Evolutionary conservation across 2,113 vertebrate species (phyloP).

Genomic region (Limanda limanda): DNA sequence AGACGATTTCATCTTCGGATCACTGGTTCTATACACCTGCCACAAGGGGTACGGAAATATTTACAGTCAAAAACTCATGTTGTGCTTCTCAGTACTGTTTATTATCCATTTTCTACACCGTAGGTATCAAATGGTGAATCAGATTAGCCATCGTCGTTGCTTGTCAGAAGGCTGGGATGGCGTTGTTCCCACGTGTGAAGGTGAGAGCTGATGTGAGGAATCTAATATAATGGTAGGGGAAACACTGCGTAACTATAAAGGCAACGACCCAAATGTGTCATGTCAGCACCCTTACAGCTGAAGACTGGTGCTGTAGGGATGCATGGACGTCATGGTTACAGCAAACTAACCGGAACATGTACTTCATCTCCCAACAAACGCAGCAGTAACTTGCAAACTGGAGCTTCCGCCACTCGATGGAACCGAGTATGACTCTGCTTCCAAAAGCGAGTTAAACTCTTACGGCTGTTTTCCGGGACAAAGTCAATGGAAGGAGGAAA

Average conservation of each 20-base stretch:
- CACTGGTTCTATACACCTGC: conserved; percentile 82
- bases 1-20: conserved; percentile 88
- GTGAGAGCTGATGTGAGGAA: conserved; percentile 43
- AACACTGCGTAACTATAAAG: too few species aligned
- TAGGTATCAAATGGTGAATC: conserved; percentile 79
- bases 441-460: conserved; percentile 20
- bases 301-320: not conserved
- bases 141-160: conserved; percentile 58
- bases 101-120: too few species aligned
- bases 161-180: conserved; percentile 79
- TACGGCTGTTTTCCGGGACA: too few species aligned
- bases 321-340: not conserved
- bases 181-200: conserved; percentile 77
- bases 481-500: not conserved
- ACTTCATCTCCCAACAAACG: not conserved
- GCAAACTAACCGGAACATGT: not conserved
- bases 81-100: too few species aligned
- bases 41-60: conserved; percentile 73
- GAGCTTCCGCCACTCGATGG: accelerated
- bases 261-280: too few species aligned
- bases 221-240: too few species aligned
- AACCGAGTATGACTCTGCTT: conserved; percentile 18
- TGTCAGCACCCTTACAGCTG: not conserved
- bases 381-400: conserved; percentile 58
- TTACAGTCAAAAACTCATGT: not conserved